These are phyloP conservation scores for Gallinago paraguaiae DNA, from an alignment of 2,113 vertebrate species.

Conservation along the genomic window DNA sequence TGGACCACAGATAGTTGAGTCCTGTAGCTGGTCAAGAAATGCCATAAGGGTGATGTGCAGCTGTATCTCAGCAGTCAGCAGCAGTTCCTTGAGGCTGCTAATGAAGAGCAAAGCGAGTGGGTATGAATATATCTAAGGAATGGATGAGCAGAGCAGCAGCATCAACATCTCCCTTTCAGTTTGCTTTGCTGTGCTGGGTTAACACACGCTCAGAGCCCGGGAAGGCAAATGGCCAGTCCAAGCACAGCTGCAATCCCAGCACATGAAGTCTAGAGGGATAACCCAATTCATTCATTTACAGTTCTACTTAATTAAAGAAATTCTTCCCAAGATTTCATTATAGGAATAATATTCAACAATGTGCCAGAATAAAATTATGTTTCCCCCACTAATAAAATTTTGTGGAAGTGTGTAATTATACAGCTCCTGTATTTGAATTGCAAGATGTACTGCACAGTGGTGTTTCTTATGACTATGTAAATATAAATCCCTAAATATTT, in stretches of 20 bases:
- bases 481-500: conserved; percentile 53
- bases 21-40: background rate
- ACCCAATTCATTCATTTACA: background rate
- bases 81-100: background rate
- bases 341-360: background rate
- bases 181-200: background rate
- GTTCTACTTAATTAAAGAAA: background rate
- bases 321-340: background rate
- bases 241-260: background rate
- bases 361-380: background rate
- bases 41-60: background rate
- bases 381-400: background rate
- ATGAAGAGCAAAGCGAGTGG: background rate
- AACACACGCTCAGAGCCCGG: background rate
- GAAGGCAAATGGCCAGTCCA: background rate
- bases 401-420: background rate
- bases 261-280: background rate
- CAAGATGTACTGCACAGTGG: background rate
- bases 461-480: conserved; percentile 7
- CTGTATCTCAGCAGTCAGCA: background rate
- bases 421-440: background rate
- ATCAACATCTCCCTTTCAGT: background rate
- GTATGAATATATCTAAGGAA: background rate
- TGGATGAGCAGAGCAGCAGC: background rate
- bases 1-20: background rate